Evolutionary conservation across 1,140 invertebrate genomes (phyloP), one percentile per base, ranked within the genome.

Genomic region (Dryas iulia): DNA sequence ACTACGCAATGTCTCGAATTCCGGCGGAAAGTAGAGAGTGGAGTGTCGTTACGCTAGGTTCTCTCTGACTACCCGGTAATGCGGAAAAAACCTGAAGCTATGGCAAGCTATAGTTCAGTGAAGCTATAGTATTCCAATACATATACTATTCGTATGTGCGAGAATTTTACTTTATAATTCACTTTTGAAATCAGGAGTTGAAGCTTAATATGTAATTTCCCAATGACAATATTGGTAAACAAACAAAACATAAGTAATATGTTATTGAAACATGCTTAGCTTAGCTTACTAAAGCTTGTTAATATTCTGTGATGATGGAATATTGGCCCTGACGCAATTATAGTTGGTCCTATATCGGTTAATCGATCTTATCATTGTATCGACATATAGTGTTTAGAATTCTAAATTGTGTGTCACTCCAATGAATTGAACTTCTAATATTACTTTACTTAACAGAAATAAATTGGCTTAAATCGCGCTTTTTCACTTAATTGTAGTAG

Each of bases 341-440:
- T 26, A 26, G 28, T 52, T 60, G 35, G 39, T 66, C 18, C 24
- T 25, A 59, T 59, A 26, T 54, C 65, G 52, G 52, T 31, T 59
- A 11, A 25, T 54, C 14, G 28, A 66, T 66, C 18, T 53, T 66
- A 66, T 66, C 52, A 56, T 4, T 54, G 24, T 39, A 54, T 59
- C 64, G 3, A 33, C 39, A 14, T 53, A 26, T 23, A 23, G 57
- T 66, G 39, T 24, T 53, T 59, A 59, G 64, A 66, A 66, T 66
- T 26, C 12, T 24, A 57, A 65, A 39, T n/a, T 59, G 18, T 53
- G 35, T 47, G 24, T 69, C 72, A 52, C 71, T 58, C n/a, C 6
- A 2, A 47, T 47, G 6, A 8, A 47, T 47, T 47, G 39, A 47
- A 47, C 39, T 47, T 47, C 8, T 47, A 47, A 47, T 47, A 47